Evolutionary conservation across 2,797 vertebrate genomes (phyloP), one percentile per base, ranked within the genome.

Genomic region (Mustela erminea): DNA sequence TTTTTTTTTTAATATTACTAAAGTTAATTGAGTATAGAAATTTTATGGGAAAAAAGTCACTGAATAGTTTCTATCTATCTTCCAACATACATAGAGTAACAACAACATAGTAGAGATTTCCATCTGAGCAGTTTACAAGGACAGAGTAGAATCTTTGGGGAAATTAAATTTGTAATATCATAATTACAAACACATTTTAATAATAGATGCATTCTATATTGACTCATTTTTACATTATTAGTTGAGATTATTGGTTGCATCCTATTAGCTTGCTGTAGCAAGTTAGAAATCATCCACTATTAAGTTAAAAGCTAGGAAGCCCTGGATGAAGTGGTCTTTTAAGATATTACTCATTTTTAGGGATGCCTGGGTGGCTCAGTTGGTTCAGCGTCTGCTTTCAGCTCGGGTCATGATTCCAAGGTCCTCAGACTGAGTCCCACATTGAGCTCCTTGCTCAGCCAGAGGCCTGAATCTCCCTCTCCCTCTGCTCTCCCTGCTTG

Each of bases 161-260:
- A 98, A 98, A 98, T 93, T 98, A 97, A 96, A 95, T 89, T 95
- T 97, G 75, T 85, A 83, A 77, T 95, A 93, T 97, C 97, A 95
- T 82, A 43, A 88, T 97, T 97, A 98, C 41, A 92, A 95, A 72
- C 95, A 97, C 83, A 97, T 98, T 97, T 98, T 97, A 98, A 97
- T 96, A 97, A 98, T 77, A 75, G 85, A 93, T 97, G 97, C 70
- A 97, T 88, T 97, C 84, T 96, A 90, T 56, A 41, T 17, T 94
- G 90, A 86, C 80, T 97, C 11, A 15, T 92, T 66, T 35, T 41
- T 89, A 92, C 68, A 97, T 95, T 98, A 94, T 97, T 97, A 98
- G 74, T 95, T 46, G 1, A 87, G 82, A 93, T 93, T 97, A 97
- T 93, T 98, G 72, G 70, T 93, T 98, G 72, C n/a, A 96, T 93